These are phyloP conservation scores for Xyrichtys novacula DNA, from an alignment of 2,797 vertebrate species.

Conservation along the genomic window DNA sequence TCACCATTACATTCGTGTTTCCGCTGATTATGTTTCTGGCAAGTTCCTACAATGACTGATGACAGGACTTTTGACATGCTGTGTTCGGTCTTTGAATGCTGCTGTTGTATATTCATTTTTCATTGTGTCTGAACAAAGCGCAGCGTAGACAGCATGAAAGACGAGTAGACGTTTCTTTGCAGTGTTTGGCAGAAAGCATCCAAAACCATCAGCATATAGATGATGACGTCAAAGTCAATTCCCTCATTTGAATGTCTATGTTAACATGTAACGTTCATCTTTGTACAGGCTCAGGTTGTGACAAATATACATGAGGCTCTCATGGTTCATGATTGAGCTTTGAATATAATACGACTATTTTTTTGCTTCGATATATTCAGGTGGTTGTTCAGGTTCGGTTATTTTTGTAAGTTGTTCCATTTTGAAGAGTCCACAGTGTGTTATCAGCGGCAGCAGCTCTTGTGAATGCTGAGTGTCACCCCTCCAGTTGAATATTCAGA, in stretches of 20 bases:
- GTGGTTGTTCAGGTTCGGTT: not conserved
- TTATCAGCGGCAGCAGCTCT: conserved; percentile 6
- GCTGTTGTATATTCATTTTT: conserved; percentile 11
- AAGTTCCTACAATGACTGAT: conserved; percentile 11
- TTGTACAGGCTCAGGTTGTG: not conserved
- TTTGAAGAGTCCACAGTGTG: conserved; percentile 3
- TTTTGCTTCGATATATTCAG: conserved; percentile 6
- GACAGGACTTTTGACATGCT: conserved; percentile 15
- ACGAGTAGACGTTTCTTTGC: not conserved
- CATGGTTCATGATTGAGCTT: conserved; percentile 5
- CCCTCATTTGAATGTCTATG: not conserved
- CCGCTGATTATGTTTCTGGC: conserved; percentile 5
- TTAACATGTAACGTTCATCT: not conserved
- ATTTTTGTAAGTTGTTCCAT: conserved; percentile 9
- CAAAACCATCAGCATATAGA: not conserved
- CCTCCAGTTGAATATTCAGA: conserved; percentile 28
- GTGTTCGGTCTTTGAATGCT: not conserved
- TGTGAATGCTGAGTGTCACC: conserved; percentile 22
- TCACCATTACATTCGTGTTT: conserved; percentile 1
- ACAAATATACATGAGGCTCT: not conserved
- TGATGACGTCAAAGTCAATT: conserved; percentile 4
- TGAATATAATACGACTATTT: too few species aligned
- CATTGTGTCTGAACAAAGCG: conserved; percentile 2
- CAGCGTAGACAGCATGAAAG: not conserved
- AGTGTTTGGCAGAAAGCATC: not conserved